phyloP scores from a whole-genome alignment of 2,888 invertebrate species.

The Protonemura montana region DNA sequence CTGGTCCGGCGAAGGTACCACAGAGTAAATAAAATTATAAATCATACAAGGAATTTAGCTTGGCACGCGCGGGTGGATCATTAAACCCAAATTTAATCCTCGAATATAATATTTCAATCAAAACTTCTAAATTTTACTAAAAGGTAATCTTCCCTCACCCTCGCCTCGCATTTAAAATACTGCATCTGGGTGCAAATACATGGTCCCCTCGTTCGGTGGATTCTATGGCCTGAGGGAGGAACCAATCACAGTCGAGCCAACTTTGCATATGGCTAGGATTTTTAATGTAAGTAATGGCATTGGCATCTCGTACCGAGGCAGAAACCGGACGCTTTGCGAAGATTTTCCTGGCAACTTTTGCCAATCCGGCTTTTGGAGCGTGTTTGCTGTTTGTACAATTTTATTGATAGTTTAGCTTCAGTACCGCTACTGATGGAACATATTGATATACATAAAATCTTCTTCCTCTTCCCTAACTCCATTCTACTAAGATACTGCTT shows the following conservation, averaged over 20 bases:
- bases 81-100: neutral
- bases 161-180: neutral
- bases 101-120: constrained; percentile 9
- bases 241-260: neutral
- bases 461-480: neutral
- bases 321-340: neutral
- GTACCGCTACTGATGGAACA: neutral
- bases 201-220: neutral
- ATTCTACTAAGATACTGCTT: neutral
- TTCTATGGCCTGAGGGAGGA: neutral
- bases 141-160: neutral
- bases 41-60: neutral
- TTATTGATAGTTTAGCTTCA: neutral
- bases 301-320: too few species aligned
- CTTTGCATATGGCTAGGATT: neutral
- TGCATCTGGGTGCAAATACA: neutral
- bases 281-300: neutral
- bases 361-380: too few species aligned
- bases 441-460: neutral
- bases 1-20: neutral
- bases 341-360: neutral
- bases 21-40: neutral
- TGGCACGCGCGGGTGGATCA: neutral
- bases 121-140: constrained; percentile 8
- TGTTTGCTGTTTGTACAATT: neutral